Percentiles rank a stretch among this genome's conserved stretches.
Evolutionary conservation across 2,888 invertebrate species (phyloP).

Genomic region (Sesamia inferens): DNA sequence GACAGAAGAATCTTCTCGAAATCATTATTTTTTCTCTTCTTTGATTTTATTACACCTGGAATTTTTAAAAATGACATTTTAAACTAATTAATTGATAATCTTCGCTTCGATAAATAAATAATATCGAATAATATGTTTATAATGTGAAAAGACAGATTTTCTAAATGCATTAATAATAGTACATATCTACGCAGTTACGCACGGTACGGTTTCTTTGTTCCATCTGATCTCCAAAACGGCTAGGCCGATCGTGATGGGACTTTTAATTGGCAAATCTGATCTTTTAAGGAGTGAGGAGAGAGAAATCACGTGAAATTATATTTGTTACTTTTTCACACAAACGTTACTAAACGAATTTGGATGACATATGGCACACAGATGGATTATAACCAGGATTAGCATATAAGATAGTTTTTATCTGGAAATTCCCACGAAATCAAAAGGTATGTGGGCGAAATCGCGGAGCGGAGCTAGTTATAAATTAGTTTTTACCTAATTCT

Average conservation of each 20-base stretch:
- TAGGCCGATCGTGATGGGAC: not conserved
- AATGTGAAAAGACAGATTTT: not conserved
- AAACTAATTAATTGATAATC: not conserved
- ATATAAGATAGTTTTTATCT: no score
- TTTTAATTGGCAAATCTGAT: not conserved
- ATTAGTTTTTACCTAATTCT: conserved; percentile 27
- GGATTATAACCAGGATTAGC: no score
- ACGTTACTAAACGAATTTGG: no score
- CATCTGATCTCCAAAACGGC: not conserved
- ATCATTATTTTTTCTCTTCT: conserved; percentile 66
- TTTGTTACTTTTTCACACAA: no score
- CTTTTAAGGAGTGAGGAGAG: no score
- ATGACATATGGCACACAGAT: no score
- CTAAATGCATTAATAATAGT: not conserved
- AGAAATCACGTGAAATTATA: no score
- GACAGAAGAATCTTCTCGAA: conserved; percentile 75
- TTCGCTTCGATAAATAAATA: not conserved
- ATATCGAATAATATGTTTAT: not conserved
- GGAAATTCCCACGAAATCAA: no score
- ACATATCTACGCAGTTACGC: no score
- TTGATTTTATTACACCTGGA: conserved; percentile 40
- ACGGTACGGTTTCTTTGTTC: not conserved
- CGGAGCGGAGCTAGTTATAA: not conserved
- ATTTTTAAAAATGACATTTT: not conserved
- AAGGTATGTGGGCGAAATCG: no score